Evolutionary conservation across 2,888 invertebrate genomes (phyloP).

Genomic region (Odontocolon sp.): DNA sequence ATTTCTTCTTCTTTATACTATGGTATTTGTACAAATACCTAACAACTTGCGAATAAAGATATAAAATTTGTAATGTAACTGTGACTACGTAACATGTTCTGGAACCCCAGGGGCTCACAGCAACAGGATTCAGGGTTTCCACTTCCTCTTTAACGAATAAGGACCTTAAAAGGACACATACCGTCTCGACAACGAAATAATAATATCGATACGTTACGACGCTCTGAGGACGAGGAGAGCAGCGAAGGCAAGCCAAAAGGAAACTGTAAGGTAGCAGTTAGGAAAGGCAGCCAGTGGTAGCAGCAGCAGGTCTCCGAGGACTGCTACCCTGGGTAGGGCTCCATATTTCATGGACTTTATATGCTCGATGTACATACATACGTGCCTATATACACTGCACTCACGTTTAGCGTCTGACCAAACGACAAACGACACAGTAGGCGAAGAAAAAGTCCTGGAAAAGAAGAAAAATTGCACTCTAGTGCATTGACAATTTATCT

Average conservation of each 20-base stretch:
- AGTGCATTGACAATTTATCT: not conserved
- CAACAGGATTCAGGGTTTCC: constrained; percentile 8
- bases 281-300: constrained; percentile 38
- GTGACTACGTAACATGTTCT: not conserved
- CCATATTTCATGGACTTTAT: constrained; percentile 63
- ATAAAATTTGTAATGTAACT: too few species aligned
- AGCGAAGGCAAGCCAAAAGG: constrained; percentile 65
- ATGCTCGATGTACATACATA: constrained; percentile 35
- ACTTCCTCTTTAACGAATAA: constrained; percentile 12
- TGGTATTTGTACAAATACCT: too few species aligned
- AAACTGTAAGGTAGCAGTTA: constrained; percentile 63
- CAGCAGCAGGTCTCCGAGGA: constrained; percentile 48
- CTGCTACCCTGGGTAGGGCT: constrained; percentile 56
- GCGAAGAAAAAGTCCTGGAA: not conserved
- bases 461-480: not conserved
- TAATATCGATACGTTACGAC: constrained; percentile 73
- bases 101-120: not conserved
- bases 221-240: constrained; percentile 42
- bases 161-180: constrained; percentile 54
- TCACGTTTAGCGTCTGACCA: constrained; percentile 43
- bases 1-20: not conserved
- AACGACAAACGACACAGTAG: not conserved
- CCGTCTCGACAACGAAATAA: constrained; percentile 67
- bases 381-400: constrained; percentile 21
- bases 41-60: too few species aligned